Evolutionary conservation across 92 coral and sea anemone genomes (phyloP), one percentile per base, ranked within the genome.

Genomic region (Pocillopora meandrina): DNA sequence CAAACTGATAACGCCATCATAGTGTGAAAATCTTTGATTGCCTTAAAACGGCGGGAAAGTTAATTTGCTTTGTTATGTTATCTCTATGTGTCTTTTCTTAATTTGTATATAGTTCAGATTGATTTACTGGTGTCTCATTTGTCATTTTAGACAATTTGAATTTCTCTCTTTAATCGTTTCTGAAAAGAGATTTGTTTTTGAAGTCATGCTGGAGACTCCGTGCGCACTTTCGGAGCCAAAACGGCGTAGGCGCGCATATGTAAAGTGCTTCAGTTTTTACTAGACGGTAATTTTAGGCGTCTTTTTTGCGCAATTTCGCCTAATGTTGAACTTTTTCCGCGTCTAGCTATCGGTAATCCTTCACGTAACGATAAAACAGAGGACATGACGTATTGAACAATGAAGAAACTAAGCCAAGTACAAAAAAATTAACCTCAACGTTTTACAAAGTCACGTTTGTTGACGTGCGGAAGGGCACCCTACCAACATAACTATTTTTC

Each of bases 321-420:
- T 47, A 78, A 78, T 63, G 61, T 49, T 78, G 61, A 65, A 36
- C 47, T 36, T 19, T 78, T 63, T 26, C 64, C 14, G 13, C 79
- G 55, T 47, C 71, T n/a, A 49, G 62, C 61, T 64, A 26, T 64
- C 36, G 72, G 65, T 78, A 72, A 78, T 65, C n/a, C 42, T 23
- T 33, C 19, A 21, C 72, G 65, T 78, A 78, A 65, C 47, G 17
- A 6, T 69, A 42, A 65, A 42, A 16, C 49, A 26, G 13, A 58
- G 56, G 82, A 72, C 61, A 61, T 47, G 47, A 68, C 72, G 61
- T 19, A 10, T 3, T 3, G 19, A 78, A 34, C 49, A 62, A 63
- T 31, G 3, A 74, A 26, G 8, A 20, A 12, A 23, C 12, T 67
- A 35, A 12, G 33, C 13, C 21, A 26, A 75, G 42, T 59, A 19